Percentiles rank a stretch among this genome's conserved stretches.
These are phyloP conservation scores for Cheilosia scutellata DNA, from an alignment of 2,888 invertebrate species.

Conservation along the genomic window DNA sequence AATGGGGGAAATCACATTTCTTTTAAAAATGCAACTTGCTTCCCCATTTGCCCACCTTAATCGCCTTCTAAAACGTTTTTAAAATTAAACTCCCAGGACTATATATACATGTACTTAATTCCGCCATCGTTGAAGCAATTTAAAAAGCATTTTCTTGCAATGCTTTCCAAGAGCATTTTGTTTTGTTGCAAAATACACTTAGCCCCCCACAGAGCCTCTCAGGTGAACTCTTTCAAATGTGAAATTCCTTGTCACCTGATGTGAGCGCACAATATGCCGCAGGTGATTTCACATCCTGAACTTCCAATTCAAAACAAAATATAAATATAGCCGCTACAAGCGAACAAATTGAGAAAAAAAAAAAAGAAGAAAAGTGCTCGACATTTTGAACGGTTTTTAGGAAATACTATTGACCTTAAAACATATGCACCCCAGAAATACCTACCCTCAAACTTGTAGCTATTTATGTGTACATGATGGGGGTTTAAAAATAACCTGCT, in stretches of 20 bases:
- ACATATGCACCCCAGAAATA: conserved; percentile 51
- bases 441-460: conserved; percentile 42
- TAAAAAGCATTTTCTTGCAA: conserved; percentile 10
- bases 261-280: conserved; percentile 13
- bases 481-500: conserved; percentile 55
- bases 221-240: conserved; percentile 37
- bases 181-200: conserved; percentile 51
- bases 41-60: background rate
- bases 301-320: conserved; percentile 24
- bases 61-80: conserved; percentile 8
- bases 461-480: conserved; percentile 8
- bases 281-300: conserved; percentile 47
- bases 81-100: conserved; percentile 8
- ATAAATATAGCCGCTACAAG: background rate
- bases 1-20: conserved; percentile 8
- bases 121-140: conserved; percentile 40
- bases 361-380: conserved; percentile 16
- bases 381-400: conserved; percentile 43
- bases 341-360: background rate
- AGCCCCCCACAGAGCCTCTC: conserved; percentile 28
- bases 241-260: conserved; percentile 51
- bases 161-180: background rate
- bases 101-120: conserved; percentile 3
- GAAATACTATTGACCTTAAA: conserved; percentile 74
- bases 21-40: background rate